Conservation (phyloP, 2,113 vertebrate species). For the Rana temporaria region DNA sequence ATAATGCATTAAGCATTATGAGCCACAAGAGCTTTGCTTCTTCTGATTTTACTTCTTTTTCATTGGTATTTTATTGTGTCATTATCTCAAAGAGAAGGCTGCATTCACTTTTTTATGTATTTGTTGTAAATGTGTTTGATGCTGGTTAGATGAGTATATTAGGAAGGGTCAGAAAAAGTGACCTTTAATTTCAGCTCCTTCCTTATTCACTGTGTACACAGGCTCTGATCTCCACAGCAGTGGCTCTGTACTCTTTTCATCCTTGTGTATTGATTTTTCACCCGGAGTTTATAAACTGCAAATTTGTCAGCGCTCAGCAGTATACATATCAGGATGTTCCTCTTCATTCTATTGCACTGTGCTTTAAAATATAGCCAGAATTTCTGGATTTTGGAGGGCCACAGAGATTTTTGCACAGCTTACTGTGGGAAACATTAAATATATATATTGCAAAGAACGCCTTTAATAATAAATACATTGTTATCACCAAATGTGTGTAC, state of each 20-base stretch:
- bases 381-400: not conserved
- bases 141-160: constrained; percentile 30
- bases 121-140: constrained; percentile 24
- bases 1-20: not conserved
- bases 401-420: too few species aligned
- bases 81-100: constrained; percentile 7
- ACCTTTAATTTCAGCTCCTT: constrained; percentile 47
- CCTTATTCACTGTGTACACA: constrained; percentile 10
- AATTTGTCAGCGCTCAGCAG: constrained; percentile 38
- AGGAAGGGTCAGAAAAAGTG: constrained; percentile 34
- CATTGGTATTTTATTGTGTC: constrained; percentile 10
- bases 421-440: too few species aligned
- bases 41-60: constrained; percentile 1
- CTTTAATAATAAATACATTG: too few species aligned
- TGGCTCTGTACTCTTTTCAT: constrained; percentile 28
- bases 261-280: constrained; percentile 48
- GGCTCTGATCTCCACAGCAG: constrained; percentile 26
- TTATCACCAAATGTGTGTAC: too few species aligned
- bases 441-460: too few species aligned
- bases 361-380: not conserved
- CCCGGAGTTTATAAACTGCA: constrained; percentile 37
- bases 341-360: constrained; percentile 7
- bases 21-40: not conserved
- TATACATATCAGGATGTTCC: constrained; percentile 23
- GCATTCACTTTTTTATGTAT: constrained; percentile 28